Base-by-base conservation (phyloP, 1,140 invertebrate species). In the Drosophila serrata region DNA sequence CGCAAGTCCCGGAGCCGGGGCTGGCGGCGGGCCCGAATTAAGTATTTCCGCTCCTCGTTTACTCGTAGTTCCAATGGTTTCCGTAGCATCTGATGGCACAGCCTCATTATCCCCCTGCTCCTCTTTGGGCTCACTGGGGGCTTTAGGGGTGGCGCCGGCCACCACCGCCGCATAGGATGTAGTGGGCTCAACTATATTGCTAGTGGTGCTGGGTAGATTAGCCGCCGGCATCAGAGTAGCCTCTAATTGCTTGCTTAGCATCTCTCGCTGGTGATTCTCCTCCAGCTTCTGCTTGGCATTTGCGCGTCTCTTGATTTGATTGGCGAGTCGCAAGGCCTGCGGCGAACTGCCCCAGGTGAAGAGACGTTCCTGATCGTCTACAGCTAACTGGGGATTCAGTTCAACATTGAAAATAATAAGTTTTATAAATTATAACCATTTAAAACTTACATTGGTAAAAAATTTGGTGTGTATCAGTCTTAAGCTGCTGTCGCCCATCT, bases 261-360 rank as follows among this genome's bases (percentile, higher is more conserved):
- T 59, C 65, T 92, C 91, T 9, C 85, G 87, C 29, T 88, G 79
- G 15, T 92, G 82, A 60, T 78, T 76, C 53, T 92, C 91, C 61
- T 51, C 93, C 80, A 90, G 80, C 56, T 94, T 94, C 64, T 95
- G 94, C 17, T 93, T 88, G 31, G 94, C 93, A 49, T 95, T 94
- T 9, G 93, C 93, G 59, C 94, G 94, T 43, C 95, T 94, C 78
- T 95, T 94, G 12, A 94, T 94, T 88, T 96, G 95, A 56, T 95
- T 95, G 70, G 95, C 94, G 12, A 96, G 85, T 43, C 96, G 93
- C 12, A 97, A 92, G 67, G 95, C 95, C 92, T 97, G 96, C 0
- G 96, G 97, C 92, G 96, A 97, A 33, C 95, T 95, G 5, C 97
- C 97, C 96, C 96, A 98, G 8, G 94, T 94, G 79, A 95, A 97